Conservation (phyloP, 2,113 vertebrate genomes). For the Camarhynchus parvulus region DNA sequence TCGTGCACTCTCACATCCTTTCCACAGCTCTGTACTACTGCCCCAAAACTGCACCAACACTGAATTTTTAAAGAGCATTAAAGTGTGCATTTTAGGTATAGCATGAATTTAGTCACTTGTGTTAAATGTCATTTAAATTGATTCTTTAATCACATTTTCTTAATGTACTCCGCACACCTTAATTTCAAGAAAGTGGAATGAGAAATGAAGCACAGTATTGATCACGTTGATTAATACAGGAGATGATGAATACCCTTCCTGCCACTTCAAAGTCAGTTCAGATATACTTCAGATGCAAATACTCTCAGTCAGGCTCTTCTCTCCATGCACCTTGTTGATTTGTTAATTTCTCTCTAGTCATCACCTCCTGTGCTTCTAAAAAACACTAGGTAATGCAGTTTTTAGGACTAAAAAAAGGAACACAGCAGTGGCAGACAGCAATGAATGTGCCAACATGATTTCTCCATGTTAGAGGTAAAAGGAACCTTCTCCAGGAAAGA, state of each 20-base stretch:
- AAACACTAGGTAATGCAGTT: not conserved
- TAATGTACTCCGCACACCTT: not conserved
- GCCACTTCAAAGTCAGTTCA: not conserved
- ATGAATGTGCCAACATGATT: not conserved
- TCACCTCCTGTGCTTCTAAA: not conserved
- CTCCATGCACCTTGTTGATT: not conserved
- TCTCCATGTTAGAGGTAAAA: not conserved
- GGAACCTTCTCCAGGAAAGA: not conserved
- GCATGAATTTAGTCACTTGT: not conserved
- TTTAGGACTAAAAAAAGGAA: not conserved
- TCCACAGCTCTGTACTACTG: not conserved
- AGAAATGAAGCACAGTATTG: not conserved
- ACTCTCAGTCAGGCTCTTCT: not conserved
- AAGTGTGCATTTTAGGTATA: not conserved
- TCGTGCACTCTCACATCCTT: not conserved
- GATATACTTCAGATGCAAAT: not conserved
- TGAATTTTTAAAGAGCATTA: not conserved
- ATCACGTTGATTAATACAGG: not conserved
- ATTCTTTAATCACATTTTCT: not conserved
- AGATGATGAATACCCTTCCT: not conserved
- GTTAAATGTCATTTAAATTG: not conserved
- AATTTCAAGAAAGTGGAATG: not conserved
- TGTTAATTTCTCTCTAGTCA: not conserved
- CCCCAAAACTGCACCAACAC: rapidly evolving
- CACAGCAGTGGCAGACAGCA: not conserved